Conservation (phyloP, 2,797 vertebrate species). For the Argyrosomus regius region DNA sequence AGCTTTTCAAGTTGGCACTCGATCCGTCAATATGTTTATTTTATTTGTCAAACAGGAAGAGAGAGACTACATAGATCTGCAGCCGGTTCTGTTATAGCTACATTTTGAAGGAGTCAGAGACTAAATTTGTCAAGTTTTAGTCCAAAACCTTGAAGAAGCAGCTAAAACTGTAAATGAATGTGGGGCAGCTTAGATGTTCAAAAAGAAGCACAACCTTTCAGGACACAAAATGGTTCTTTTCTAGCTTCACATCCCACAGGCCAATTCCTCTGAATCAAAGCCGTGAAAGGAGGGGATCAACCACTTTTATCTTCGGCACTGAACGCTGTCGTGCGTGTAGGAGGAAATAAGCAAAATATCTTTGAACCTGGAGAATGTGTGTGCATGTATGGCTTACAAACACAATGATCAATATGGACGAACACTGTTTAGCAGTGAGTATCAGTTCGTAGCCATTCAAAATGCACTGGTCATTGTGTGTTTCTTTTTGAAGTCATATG, state of each 20-base stretch:
- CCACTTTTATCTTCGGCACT: slow-evolving; percentile 41
- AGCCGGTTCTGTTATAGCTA: neutral
- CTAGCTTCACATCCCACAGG: slow-evolving; percentile 32
- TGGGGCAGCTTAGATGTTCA: neutral
- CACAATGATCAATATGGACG: neutral
- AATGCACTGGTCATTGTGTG: neutral
- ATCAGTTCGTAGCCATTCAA: neutral
- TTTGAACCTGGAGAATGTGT: slow-evolving; percentile 22
- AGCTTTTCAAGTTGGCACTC: neutral
- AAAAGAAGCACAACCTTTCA: slow-evolving; percentile 17
- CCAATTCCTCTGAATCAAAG: slow-evolving; percentile 55
- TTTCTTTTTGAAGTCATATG: neutral
- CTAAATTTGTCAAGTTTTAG: neutral
- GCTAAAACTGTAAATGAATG: neutral
- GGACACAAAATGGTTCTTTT: slow-evolving; percentile 49
- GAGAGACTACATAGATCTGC: neutral
- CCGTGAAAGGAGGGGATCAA: slow-evolving; percentile 13
- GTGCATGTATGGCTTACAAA: neutral
- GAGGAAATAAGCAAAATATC: slow-evolving; percentile 28
- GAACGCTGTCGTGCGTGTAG: neutral
- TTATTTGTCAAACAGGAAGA: neutral
- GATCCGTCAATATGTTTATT: neutral
- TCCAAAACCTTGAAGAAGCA: slow-evolving; percentile 23
- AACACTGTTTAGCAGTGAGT: neutral
- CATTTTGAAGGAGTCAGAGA: slow-evolving; percentile 9